Conservation (phyloP, 2,797 vertebrate genomes). For the Myotis planiceps region DNA sequence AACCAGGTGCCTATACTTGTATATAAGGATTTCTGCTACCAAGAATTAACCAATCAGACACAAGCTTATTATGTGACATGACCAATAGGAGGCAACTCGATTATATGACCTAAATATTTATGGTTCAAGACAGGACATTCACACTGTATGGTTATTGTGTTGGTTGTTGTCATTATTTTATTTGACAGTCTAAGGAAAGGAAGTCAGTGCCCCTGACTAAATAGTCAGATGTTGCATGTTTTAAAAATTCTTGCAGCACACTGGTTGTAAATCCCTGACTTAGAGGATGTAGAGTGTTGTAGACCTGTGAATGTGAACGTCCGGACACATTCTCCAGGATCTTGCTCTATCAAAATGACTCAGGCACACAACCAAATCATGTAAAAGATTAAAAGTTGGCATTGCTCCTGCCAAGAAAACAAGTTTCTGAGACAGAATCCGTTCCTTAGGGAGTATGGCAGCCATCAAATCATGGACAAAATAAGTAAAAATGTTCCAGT, state of each 20-base stretch:
- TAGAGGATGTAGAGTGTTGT: not conserved
- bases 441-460: not conserved
- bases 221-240: not conserved
- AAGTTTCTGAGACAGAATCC: not conserved
- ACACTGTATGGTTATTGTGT: not conserved
- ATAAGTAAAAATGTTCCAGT: not conserved
- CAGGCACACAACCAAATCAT: not conserved
- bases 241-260: not conserved
- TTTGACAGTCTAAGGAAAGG: not conserved
- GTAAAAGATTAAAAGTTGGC: not conserved
- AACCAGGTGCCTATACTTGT: not conserved
- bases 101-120: not conserved
- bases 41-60: not conserved
- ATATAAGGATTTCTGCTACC: not conserved
- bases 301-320: not conserved
- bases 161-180: not conserved
- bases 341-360: not conserved
- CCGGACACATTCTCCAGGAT: not conserved
- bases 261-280: not conserved
- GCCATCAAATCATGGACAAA: not conserved
- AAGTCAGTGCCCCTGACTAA: not conserved
- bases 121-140: not conserved
- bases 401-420: not conserved
- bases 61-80: not conserved
- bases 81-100: not conserved